Conservation (phyloP, 2,113 vertebrate species). For the Periophthalmodon schlosseri region DNA sequence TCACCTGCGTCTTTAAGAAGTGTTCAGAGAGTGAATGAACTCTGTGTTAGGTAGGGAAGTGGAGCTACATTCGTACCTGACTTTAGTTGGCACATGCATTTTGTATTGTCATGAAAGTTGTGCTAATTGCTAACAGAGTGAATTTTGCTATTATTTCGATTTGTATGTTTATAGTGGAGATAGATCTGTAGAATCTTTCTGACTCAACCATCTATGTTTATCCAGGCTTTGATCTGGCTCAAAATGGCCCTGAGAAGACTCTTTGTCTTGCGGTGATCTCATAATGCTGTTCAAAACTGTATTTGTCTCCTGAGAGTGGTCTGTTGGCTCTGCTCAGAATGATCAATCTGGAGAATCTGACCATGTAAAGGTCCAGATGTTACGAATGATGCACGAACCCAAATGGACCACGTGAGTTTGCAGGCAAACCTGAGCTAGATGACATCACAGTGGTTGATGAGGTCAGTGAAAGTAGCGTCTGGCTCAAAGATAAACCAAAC, state of each 20-base stretch:
- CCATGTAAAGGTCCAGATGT: conserved; percentile 34
- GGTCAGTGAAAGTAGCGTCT: conserved; percentile 56
- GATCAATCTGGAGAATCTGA: conserved; percentile 23
- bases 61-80: too few species aligned
- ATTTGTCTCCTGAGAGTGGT: conserved; percentile 13
- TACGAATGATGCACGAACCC: conserved; percentile 27
- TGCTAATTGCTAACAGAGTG: background rate
- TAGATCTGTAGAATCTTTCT: background rate
- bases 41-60: background rate
- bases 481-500: conserved; percentile 58
- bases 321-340: conserved; percentile 35
- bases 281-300: background rate
- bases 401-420: conserved; percentile 49
- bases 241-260: conserved; percentile 25
- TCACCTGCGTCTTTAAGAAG: conserved; percentile 9
- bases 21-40: conserved; percentile 6
- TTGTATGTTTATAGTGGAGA: background rate
- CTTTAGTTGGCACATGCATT: too few species aligned
- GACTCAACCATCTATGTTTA: background rate
- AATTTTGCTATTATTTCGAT: background rate
- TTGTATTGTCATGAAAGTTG: background rate
- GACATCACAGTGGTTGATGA: conserved; percentile 65
- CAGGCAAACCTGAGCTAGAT: conserved; percentile 48
- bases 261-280: conserved; percentile 32
- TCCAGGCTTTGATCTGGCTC: background rate